A percentile compares a stretch with the other conserved stretches of the same genome.
Conservation (phyloP, 1,140 invertebrate species). For the Cataglyphis hispanica region DNA sequence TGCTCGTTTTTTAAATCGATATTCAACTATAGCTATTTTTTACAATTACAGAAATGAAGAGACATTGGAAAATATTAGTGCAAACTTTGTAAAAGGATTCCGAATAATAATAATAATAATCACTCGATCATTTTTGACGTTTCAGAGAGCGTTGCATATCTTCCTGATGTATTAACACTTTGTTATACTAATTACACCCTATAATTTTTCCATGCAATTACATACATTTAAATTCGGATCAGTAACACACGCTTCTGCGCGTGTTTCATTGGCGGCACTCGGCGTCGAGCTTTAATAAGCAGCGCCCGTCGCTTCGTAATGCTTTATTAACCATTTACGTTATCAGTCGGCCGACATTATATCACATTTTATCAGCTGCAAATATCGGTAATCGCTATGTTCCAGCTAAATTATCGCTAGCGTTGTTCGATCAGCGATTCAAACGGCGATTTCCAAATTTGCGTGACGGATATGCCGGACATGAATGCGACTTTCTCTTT, state of each 20-base stretch:
- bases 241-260: not conserved
- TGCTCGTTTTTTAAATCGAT: not conserved
- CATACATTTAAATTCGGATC: conserved; percentile 42
- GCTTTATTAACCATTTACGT: conserved; percentile 60
- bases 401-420: conserved; percentile 54
- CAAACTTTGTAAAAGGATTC: not conserved
- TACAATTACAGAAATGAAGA: conserved; percentile 27
- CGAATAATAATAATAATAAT: not conserved
- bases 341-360: conserved; percentile 53
- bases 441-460: conserved; percentile 19
- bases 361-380: conserved; percentile 60
- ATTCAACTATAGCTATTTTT: conserved; percentile 16
- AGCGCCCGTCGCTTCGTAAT: conserved; percentile 50
- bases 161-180: conserved; percentile 45
- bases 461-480: conserved; percentile 1
- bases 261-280: conserved; percentile 41
- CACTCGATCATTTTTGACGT: conserved; percentile 9
- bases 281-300: conserved; percentile 54
- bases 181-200: conserved; percentile 35
- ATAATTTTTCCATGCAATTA: conserved; percentile 56
- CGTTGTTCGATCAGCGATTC: conserved; percentile 53
- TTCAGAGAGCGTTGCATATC: not conserved
- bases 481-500: conserved; percentile 23
- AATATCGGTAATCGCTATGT: conserved; percentile 54
- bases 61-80: not conserved